Conservation (phyloP, 1,140 invertebrate genomes). For the Marisa cornuarietis region DNA sequence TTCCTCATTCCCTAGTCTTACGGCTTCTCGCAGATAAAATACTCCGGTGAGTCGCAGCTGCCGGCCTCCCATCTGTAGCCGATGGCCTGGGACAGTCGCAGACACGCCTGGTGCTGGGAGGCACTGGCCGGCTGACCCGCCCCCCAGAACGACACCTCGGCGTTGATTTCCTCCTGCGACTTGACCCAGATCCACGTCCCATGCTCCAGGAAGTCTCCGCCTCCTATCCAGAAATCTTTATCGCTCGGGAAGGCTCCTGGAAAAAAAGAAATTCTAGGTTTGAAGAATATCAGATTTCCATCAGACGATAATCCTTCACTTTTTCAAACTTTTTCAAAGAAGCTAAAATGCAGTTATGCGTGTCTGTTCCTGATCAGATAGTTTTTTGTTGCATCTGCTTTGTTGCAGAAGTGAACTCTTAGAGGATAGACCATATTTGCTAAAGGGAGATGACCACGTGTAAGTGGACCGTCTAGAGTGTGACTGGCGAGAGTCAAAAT, state of each 20-base stretch:
- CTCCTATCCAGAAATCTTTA: slow-evolving; percentile 19
- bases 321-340: neutral
- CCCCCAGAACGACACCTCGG: slow-evolving; percentile 9
- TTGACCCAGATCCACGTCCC: slow-evolving; percentile 26
- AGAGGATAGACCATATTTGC: no score
- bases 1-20: neutral
- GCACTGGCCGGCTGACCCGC: slow-evolving; percentile 16
- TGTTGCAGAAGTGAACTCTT: no score
- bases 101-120: slow-evolving; percentile 20
- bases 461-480: no score
- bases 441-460: no score
- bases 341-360: neutral
- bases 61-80: slow-evolving; percentile 22
- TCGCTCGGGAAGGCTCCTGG: slow-evolving; percentile 10
- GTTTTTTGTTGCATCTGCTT: neutral
- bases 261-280: neutral
- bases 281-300: no score
- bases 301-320: no score
- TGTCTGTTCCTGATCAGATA: neutral
- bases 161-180: neutral
- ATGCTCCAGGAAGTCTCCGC: slow-evolving; percentile 17
- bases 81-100: slow-evolving; percentile 9
- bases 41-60: slow-evolving; percentile 18
- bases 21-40: slow-evolving; percentile 25
- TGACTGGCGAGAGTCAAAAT: no score